These are phyloP conservation scores for Leptoteleia sp. DNA, from an alignment of 1,140 invertebrate species.

Conservation along the genomic window DNA sequence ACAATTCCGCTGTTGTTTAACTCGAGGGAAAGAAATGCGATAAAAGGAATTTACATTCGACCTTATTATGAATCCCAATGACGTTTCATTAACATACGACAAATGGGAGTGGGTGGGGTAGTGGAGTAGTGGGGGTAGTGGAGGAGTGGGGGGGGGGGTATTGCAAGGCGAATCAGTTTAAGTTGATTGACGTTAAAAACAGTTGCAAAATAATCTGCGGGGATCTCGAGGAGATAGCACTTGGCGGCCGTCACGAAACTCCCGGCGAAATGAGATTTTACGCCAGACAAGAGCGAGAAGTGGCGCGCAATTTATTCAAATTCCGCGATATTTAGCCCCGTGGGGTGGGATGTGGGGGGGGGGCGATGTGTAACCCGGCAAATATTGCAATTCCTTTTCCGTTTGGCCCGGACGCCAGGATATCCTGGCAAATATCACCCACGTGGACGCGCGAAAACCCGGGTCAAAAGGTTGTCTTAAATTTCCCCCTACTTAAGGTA, in stretches of 20 bases:
- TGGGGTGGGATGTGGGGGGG: too few relatives aligned
- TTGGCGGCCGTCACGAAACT: constrained; percentile 55
- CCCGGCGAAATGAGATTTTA: constrained; percentile 65
- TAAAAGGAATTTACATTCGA: too few relatives aligned
- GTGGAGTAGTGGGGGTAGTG: too few relatives aligned
- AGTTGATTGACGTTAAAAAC: constrained; percentile 46
- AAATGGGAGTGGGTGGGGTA: too few relatives aligned
- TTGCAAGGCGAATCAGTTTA: constrained; percentile 7
- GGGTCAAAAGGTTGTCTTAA: too few relatives aligned
- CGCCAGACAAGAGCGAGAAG: constrained; percentile 53
- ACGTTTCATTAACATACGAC: constrained; percentile 5
- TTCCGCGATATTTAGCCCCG: constrained; percentile 61
- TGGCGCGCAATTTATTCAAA: constrained; percentile 63
- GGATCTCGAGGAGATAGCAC: constrained; percentile 42
- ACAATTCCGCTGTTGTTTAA: too few relatives aligned
- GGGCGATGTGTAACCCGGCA: constrained; percentile 53
- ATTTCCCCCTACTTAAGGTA: too few relatives aligned
- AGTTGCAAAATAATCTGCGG: constrained; percentile 48
- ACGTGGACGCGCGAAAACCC: neutral
- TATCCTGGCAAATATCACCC: constrained; percentile 30
- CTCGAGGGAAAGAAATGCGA: too few relatives aligned
- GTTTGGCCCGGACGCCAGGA: constrained; percentile 14
- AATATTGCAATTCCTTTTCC: constrained; percentile 59
- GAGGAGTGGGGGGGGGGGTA: too few relatives aligned
- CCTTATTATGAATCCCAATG: neutral